Evolutionary conservation across 1,140 invertebrate species (phyloP), one percentile per base, ranked within the genome.

Genomic region (Pygmarrhopalites habei): DNA sequence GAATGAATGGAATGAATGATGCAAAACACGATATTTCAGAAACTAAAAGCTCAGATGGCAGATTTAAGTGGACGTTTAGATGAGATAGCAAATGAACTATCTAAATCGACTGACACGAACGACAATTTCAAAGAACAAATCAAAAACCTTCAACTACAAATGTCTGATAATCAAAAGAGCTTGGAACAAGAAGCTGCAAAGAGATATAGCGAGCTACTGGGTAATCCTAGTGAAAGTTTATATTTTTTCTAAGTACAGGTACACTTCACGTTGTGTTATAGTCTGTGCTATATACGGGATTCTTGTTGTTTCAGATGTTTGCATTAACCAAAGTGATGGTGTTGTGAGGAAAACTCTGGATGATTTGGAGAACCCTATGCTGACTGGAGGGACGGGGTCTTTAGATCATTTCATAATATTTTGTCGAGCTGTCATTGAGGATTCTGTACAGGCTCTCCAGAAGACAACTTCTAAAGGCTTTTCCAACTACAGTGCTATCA

Each of bases 41-140:
- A 85, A 69, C 74, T 85, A 56, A 72, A 82, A 55, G 78, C 82
- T 69, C 82, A 86, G 73, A 84, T 85, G 72, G 79, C 83, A 67
- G 80, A 83, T 49, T 73, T 84, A 4, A 83, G 85, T 72, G 76
- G 78, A 4, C 80, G 79, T 19, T 25, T 52, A 15, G 56, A 59
- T 4, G 47, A 44, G 3, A 58, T 60, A 2, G 17, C 25, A n/a
- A 53, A 64, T 12, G 62, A 59, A 23, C 41, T 64, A 17, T 32
- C 58, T 10, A 43, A 29, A 26, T 23, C 61, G 14, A 59, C 29
- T 52, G 44, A 53, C 17, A 44, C 58, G 1, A 68, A 62, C 43
- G 39, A 61, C 19, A 53, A 49, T 12, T 62, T 52, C 30, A 29
- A 49, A 46, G 46, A 52, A 10, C 62, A 68, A 41, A 68, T 68